phyloP scores from a whole-genome alignment of 2,113 vertebrate species.

The Phycodurus eques region DNA sequence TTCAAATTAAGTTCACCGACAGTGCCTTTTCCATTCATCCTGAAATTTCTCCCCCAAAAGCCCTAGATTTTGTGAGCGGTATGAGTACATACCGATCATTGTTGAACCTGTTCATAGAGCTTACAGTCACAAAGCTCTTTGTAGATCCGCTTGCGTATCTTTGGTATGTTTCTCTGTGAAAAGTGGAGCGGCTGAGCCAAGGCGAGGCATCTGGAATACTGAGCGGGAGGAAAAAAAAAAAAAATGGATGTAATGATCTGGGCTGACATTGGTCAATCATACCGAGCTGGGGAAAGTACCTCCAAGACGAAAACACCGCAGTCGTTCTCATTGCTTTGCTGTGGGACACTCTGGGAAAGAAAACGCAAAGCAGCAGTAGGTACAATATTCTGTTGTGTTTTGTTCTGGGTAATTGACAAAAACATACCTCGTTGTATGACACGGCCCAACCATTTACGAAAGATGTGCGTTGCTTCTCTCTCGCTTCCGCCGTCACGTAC shows the following conservation, averaged over 20 bases:
- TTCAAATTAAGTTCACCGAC: not conserved
- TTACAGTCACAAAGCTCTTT: slow-evolving; percentile 93
- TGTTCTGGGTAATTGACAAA: not conserved
- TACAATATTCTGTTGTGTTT: too few species aligned
- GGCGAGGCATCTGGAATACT: slow-evolving; percentile 97
- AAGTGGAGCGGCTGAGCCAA: slow-evolving; percentile 88
- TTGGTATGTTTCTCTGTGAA: slow-evolving; percentile 94
- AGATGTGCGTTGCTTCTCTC: slow-evolving; percentile 82
- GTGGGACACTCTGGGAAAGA: slow-evolving; percentile 83
- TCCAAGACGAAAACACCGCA: slow-evolving; percentile 97
- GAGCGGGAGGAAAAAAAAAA: slow-evolving; percentile 3
- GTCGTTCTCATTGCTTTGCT: slow-evolving; percentile 98
- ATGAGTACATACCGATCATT: slow-evolving; percentile 12
- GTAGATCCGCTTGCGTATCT: slow-evolving; percentile 93
- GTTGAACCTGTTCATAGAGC: slow-evolving; percentile 63
- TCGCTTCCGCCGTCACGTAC: slow-evolving; percentile 94
- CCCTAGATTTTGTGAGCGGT: not conserved
- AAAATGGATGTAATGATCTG: not conserved
- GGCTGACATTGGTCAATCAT: rapidly evolving
- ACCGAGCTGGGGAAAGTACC: slow-evolving; percentile 67
- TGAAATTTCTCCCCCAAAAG: not conserved
- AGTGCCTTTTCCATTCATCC: not conserved
- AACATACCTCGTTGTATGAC: slow-evolving; percentile 82
- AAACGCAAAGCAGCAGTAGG: slow-evolving; percentile 16
- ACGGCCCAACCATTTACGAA: slow-evolving; percentile 92